Percentiles rank a stretch among this genome's conserved stretches.
phyloP scores from a whole-genome alignment of 2,888 invertebrate species.

The Hyposoter dolosus region DNA sequence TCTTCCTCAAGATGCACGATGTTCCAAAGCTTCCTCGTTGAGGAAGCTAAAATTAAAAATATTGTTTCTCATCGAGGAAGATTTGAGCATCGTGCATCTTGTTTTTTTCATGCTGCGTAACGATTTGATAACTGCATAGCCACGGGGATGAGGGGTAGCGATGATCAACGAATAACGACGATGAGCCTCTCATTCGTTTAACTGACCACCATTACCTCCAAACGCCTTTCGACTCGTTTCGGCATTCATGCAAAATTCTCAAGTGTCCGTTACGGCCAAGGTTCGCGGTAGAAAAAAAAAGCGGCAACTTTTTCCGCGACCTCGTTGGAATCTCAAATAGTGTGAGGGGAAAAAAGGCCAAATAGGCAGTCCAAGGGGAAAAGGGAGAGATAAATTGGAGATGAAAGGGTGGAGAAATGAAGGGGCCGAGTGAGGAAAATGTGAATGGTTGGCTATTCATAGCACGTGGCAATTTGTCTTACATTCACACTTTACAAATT shows the following conservation, averaged over 20 bases:
- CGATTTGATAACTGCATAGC: too few species aligned
- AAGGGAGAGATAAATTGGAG: not conserved
- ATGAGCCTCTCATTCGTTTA: not conserved
- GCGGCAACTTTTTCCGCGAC: conserved; percentile 34
- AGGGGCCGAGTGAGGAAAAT: conserved; percentile 21
- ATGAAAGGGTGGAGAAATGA: conserved; percentile 26
- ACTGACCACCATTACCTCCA: not conserved
- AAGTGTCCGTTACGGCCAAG: conserved; percentile 39
- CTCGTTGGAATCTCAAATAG: conserved; percentile 37
- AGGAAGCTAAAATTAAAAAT: too few species aligned
- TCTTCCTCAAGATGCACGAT: too few species aligned
- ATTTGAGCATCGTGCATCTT: too few species aligned
- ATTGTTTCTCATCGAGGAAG: too few species aligned
- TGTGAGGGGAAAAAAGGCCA: not conserved
- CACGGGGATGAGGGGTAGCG: not conserved
- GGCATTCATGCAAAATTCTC: conserved; percentile 33
- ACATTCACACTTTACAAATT: conserved; percentile 31
- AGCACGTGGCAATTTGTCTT: conserved; percentile 54
- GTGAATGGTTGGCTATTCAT: conserved; percentile 61
- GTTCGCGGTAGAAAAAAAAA: conserved; percentile 31
- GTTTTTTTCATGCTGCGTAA: too few species aligned
- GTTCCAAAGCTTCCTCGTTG: too few species aligned
- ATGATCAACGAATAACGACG: not conserved
- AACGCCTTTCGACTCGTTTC: not conserved
- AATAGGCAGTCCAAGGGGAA: not conserved